Evolutionary conservation across 2,113 vertebrate genomes (phyloP).

Genomic region (Mus pahari): DNA sequence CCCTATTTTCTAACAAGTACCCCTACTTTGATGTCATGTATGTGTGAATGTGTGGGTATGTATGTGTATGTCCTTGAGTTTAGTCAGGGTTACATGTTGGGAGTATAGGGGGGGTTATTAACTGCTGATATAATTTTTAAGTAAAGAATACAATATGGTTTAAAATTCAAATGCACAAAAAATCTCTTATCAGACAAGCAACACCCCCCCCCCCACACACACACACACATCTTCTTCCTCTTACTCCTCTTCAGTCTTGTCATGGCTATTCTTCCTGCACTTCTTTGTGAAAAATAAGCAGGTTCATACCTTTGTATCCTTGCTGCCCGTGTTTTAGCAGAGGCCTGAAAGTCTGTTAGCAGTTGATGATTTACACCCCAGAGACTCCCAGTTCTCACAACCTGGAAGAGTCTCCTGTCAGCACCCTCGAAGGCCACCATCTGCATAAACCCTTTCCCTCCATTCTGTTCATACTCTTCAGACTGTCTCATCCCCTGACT

Average conservation of each 20-base stretch:
- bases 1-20: background rate
- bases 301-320: background rate
- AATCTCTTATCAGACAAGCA: background rate
- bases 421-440: background rate
- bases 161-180: conserved; percentile 35
- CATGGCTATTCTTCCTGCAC: background rate
- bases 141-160: conserved; percentile 16
- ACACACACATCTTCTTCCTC: background rate
- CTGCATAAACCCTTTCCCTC: background rate
- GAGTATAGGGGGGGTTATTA: background rate
- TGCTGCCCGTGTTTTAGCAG: background rate
- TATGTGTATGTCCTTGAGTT: background rate
- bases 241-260: background rate
- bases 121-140: conserved; percentile 29
- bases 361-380: background rate
- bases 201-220: too few relatives aligned
- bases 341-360: conserved; percentile 9
- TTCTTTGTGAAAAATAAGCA: conserved; percentile 42
- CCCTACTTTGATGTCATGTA: background rate
- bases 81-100: background rate
- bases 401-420: background rate
- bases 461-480: background rate
- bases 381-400: background rate
- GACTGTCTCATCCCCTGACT: background rate
- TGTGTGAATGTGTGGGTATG: background rate